These are phyloP conservation scores for Temnothorax curvispinosus DNA, from an alignment of 1,140 invertebrate species.

Conservation along the genomic window DNA sequence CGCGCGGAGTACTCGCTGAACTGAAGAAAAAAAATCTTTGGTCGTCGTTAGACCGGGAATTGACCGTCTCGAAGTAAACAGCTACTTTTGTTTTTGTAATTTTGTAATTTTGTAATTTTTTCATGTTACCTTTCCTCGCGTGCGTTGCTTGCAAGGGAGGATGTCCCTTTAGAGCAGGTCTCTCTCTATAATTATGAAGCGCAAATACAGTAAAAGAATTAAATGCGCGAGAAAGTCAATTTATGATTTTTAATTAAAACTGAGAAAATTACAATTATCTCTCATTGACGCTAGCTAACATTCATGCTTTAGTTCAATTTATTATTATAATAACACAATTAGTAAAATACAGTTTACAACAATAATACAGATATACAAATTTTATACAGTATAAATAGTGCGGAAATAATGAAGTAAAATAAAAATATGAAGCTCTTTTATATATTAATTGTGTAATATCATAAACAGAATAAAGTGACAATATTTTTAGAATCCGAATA, in stretches of 20 bases:
- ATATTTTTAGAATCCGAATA: neutral
- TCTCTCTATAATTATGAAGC: neutral
- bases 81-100: neutral
- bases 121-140: neutral
- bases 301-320: neutral
- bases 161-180: neutral
- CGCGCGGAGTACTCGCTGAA: neutral
- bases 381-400: neutral
- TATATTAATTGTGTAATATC: neutral
- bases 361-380: neutral
- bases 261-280: neutral
- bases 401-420: neutral
- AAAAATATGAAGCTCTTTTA: neutral
- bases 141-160: neutral
- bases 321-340: neutral
- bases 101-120: neutral
- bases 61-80: neutral
- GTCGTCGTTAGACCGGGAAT: neutral
- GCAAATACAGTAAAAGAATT: neutral
- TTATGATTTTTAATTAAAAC: neutral
- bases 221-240: neutral
- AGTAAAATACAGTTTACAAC: neutral
- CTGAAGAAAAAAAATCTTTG: neutral
- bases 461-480: neutral
- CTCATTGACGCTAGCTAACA: neutral